These are phyloP conservation scores for Aulostomus chinensis DNA, from an alignment of 2,797 vertebrate species.

Conservation along the genomic window DNA sequence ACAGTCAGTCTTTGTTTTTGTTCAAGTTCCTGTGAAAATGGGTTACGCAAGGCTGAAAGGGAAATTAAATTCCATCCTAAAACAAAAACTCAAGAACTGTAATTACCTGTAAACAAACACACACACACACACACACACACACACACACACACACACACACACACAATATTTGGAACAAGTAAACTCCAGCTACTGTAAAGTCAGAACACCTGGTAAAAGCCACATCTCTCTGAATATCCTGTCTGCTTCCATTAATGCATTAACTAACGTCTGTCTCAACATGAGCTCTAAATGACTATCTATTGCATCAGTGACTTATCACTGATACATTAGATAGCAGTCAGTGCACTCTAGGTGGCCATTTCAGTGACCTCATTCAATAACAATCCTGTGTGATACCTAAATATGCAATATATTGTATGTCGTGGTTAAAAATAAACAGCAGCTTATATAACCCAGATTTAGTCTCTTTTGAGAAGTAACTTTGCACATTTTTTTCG, in stretches of 20 bases:
- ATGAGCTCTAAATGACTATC: conserved; percentile 51
- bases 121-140: too few relatives aligned
- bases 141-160: too few relatives aligned
- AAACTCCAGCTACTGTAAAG: conserved; percentile 21
- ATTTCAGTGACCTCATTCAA: conserved; percentile 33
- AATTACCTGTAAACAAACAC: conserved; percentile 53
- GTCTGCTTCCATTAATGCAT: conserved; percentile 21
- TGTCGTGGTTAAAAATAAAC: conserved; percentile 43
- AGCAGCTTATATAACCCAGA: conserved; percentile 30
- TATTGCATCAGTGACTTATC: conserved; percentile 62
- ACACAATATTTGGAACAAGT: conserved; percentile 24
- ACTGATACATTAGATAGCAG: conserved; percentile 17
- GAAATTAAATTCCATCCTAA: conserved; percentile 43
- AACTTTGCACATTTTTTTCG: conserved; percentile 45
- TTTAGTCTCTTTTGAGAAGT: conserved; percentile 45
- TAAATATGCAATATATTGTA: conserved; percentile 43
- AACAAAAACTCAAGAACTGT: conserved; percentile 14
- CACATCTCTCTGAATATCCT: conserved; percentile 15
- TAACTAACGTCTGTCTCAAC: conserved; percentile 26
- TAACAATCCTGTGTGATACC: conserved; percentile 48
- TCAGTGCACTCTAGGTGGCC: conserved; percentile 34
- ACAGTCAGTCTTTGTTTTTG: conserved; percentile 55
- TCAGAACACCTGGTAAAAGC: too few relatives aligned
- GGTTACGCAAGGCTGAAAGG: conserved; percentile 47
- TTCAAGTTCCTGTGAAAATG: conserved; percentile 51